Evolutionary conservation across 2,888 invertebrate species (phyloP), one percentile per base, ranked within the genome.

Genomic region (Phragmatobia fuliginosa): DNA sequence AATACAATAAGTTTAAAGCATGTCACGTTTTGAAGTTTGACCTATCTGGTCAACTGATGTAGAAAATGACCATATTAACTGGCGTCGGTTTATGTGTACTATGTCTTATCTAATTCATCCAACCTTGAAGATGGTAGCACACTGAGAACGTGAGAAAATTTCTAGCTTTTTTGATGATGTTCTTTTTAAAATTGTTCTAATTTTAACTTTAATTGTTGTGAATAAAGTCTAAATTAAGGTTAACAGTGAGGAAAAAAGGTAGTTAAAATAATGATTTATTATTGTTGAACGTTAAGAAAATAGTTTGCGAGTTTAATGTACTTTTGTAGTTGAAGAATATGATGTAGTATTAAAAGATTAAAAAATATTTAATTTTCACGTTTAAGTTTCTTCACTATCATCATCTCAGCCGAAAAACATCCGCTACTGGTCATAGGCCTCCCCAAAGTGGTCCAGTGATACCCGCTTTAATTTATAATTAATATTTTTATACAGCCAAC

Each of bases 111-210:
- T 78, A 76, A 63, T 38, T 71, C 67, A 92, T 92, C 92, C 92
- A 87, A 90, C 92, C 93, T 93, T 92, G 89, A 86, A 77, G 79
- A 79, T 81, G 83, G 88, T 86, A 89, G 87, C 87, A 76, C 75
- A 78, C 76, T 78, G 56, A 65, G 80, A 79, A 92, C 91, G 91
- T 92, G 92, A 91, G 88, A 91, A 89, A 85, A 90, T 91, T 87
- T 80, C 75, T 80, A 78, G 75, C 70, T 77, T 78, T 77, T 77
- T 80, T 79, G 70, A 68, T 65, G 70, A 68, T 58, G 11, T 66
- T 36, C 25, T 66, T 65, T 45, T 66, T 70, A 61, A 41, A 32
- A 18, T 11, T 25, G 25, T 45, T 31, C 45, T 31, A 66, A 49
- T 66, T 63, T 67, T 28, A 21, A 65, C 71, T 66, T 32, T 76